A percentile compares a stretch with the other conserved stretches of the same genome.
Evolutionary conservation across 2,113 vertebrate genomes (phyloP).

Genomic region (Dendrocopos noguchii): DNA sequence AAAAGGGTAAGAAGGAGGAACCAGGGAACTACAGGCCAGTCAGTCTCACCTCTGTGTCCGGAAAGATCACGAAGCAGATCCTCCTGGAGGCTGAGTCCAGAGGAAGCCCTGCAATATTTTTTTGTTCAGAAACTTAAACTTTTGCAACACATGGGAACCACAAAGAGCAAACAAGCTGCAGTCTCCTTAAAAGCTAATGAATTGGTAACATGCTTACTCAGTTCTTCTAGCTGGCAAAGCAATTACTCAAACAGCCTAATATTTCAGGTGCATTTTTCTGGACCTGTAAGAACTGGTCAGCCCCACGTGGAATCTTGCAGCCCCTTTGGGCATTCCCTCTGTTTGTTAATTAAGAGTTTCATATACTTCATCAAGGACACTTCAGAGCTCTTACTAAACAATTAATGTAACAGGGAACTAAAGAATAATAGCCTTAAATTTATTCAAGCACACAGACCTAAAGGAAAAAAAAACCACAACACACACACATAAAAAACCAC

Average conservation of each 20-base stretch:
- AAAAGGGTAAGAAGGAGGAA: no score
- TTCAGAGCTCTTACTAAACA: conserved; percentile 20
- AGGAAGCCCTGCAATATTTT: background rate
- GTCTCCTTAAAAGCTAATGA: background rate
- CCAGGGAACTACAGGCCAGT: no score
- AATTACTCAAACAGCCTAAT: background rate
- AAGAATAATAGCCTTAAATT: conserved; percentile 9
- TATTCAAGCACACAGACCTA: conserved; percentile 2
- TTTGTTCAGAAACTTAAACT: background rate
- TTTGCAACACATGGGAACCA: background rate
- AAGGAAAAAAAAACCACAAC: background rate
- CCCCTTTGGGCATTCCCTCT: background rate
- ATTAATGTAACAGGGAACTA: background rate
- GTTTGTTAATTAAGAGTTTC: background rate
- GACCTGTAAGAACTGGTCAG: background rate
- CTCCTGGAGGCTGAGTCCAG: background rate
- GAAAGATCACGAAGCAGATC: no score
- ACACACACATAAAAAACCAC: no score
- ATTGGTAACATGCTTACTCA: background rate
- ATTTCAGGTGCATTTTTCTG: background rate
- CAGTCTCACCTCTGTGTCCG: no score
- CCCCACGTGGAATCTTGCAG: background rate
- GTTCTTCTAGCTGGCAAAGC: background rate
- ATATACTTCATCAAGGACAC: background rate
- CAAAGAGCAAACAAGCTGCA: background rate